These are phyloP conservation scores for Decapterus maruadsi DNA, from an alignment of 2,797 vertebrate species.

Conservation along the genomic window DNA sequence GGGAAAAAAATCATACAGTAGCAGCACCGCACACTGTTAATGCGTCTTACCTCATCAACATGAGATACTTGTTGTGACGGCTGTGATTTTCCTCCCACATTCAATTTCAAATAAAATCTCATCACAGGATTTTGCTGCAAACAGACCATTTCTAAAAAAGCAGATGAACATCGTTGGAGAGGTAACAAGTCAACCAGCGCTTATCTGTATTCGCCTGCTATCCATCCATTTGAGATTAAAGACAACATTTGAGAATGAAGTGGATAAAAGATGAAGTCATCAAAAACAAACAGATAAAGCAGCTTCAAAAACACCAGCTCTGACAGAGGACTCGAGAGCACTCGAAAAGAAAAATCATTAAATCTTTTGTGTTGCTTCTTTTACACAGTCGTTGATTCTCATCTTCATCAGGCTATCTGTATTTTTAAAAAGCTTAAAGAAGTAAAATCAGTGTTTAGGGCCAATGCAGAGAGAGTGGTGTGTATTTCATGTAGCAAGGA, in stretches of 20 bases:
- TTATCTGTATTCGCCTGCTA: slow-evolving; percentile 1
- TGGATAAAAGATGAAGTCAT: slow-evolving; percentile 8
- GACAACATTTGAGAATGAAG: neutral
- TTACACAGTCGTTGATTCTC: slow-evolving; percentile 16
- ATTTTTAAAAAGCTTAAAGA: no score
- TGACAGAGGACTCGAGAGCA: slow-evolving; percentile 21
- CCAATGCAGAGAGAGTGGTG: neutral
- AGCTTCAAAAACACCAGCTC: slow-evolving; percentile 9
- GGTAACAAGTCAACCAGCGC: neutral
- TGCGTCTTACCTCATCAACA: neutral
- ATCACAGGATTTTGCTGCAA: neutral
- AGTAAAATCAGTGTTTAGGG: neutral
- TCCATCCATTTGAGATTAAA: slow-evolving; percentile 16
- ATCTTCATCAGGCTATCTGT: slow-evolving; percentile 48
- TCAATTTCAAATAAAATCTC: neutral
- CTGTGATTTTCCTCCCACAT: neutral
- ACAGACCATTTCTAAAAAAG: neutral
- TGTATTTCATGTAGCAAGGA: neutral
- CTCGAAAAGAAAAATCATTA: neutral
- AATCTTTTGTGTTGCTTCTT: slow-evolving; percentile 32
- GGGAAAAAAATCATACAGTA: no score
- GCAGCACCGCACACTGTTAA: no score
- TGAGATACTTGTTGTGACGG: neutral
- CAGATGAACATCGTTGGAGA: neutral
- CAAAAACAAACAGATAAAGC: slow-evolving; percentile 8